Evolutionary conservation across 2,888 invertebrate species (phyloP).

Genomic region (Pollenia griseotomentosa): DNA sequence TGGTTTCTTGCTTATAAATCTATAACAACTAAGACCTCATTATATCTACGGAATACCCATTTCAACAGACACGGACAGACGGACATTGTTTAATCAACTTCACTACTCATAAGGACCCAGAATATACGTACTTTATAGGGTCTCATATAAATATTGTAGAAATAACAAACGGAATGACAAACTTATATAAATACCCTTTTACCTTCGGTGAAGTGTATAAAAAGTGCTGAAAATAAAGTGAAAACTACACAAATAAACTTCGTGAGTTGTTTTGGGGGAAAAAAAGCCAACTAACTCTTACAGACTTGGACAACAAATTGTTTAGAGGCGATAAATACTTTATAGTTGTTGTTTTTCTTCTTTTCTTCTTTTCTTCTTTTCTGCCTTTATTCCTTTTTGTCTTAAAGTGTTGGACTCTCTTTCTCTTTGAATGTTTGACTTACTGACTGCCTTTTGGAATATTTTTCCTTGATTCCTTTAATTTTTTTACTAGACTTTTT

Average conservation of each 20-base stretch:
- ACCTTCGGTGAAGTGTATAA: too few species aligned
- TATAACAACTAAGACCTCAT: too few species aligned
- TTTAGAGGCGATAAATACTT: constrained; percentile 53
- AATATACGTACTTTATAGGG: too few species aligned
- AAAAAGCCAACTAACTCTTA: constrained; percentile 32
- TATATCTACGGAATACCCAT: too few species aligned
- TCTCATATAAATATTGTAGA: too few species aligned
- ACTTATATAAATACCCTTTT: too few species aligned
- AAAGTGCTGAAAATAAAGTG: constrained; percentile 48
- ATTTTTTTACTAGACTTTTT: not conserved
- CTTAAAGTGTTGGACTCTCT: constrained; percentile 37
- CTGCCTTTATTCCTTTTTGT: constrained; percentile 32
- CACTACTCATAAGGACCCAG: too few species aligned
- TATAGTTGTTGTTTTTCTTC: constrained; percentile 2
- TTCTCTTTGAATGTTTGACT: constrained; percentile 63
- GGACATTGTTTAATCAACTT: too few species aligned
- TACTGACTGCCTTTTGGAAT: constrained; percentile 67
- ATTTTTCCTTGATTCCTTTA: constrained; percentile 3
- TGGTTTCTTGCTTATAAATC: too few species aligned
- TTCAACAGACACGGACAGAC: too few species aligned
- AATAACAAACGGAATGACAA: too few species aligned
- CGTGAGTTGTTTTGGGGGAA: constrained; percentile 17
- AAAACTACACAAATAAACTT: constrained; percentile 54
- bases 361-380: constrained; percentile 26
- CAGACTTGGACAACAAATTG: constrained; percentile 60